Percentiles rank a stretch among this genome's conserved stretches.
These are phyloP conservation scores for Drosophila azteca DNA, from an alignment of 1,140 invertebrate genomes.

Conservation along the genomic window DNA sequence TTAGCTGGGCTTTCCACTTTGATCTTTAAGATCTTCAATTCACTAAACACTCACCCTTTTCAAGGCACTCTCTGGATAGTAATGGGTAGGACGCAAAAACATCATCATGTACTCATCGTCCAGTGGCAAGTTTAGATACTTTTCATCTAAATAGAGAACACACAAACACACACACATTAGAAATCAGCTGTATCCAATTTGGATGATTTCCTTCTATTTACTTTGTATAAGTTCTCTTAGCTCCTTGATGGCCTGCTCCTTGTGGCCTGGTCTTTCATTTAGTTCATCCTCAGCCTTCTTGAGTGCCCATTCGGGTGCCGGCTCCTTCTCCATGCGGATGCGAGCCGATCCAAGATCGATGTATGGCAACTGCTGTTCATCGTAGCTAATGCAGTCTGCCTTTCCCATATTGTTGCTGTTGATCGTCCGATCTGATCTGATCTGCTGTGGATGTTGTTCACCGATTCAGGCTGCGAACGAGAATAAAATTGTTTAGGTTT, in stretches of 20 bases:
- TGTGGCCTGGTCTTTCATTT: slow-evolving; percentile 87
- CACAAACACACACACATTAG: neutral
- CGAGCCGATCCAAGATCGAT: slow-evolving; percentile 84
- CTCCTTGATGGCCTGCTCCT: slow-evolving; percentile 86
- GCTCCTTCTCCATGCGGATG: slow-evolving; percentile 85
- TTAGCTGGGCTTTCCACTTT: neutral
- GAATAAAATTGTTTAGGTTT: slow-evolving; percentile 62
- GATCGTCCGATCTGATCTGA: slow-evolving; percentile 1
- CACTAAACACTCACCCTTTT: slow-evolving; percentile 84
- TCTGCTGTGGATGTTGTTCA: slow-evolving; percentile 39
- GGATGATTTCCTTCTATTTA: slow-evolving; percentile 15
- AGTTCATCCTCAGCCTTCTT: slow-evolving; percentile 87
- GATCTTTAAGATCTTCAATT: neutral
- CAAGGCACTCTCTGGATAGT: slow-evolving; percentile 87
- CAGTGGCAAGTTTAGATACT: slow-evolving; percentile 84
- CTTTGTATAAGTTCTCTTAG: slow-evolving; percentile 85
- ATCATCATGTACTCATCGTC: slow-evolving; percentile 87
- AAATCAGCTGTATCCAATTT: neutral
- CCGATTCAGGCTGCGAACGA: slow-evolving; percentile 62
- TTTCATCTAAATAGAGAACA: slow-evolving; percentile 82
- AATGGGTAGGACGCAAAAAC: slow-evolving; percentile 88
- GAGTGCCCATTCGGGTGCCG: slow-evolving; percentile 83
- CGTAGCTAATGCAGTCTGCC: slow-evolving; percentile 83
- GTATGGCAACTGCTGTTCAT: slow-evolving; percentile 84
- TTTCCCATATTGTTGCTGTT: slow-evolving; percentile 62